Conservation (phyloP, 2,888 invertebrate species). For the Lomographa bimaculata region DNA sequence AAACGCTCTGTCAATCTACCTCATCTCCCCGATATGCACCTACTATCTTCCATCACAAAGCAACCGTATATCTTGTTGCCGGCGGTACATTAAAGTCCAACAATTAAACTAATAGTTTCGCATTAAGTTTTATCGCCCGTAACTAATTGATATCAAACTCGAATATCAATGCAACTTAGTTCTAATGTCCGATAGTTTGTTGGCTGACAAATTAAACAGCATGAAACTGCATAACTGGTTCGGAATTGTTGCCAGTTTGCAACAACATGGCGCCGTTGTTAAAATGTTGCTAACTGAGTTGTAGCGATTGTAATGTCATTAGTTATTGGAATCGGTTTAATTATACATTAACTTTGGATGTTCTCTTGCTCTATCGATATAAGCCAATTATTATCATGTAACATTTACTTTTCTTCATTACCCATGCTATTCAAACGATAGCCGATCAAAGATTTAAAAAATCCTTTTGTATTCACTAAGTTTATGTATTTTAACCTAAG, state of each 20-base stretch:
- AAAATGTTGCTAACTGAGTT: conserved; percentile 50
- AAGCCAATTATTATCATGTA: too few relatives aligned
- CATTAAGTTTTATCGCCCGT: conserved; percentile 33
- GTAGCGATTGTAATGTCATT: conserved; percentile 29
- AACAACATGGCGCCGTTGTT: conserved; percentile 53
- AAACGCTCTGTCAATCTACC: too few relatives aligned
- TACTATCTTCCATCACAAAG: conserved; percentile 8
- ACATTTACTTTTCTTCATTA: too few relatives aligned
- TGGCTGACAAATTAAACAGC: conserved; percentile 54
- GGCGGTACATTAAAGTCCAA: conserved; percentile 3
- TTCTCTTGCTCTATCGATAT: too few relatives aligned
- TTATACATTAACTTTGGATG: too few relatives aligned
- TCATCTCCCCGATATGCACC: too few relatives aligned
- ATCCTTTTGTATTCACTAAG: too few relatives aligned
- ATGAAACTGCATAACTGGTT: conserved; percentile 45
- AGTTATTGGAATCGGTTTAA: conserved; percentile 17
- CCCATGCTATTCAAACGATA: too few relatives aligned
- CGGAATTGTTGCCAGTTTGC: conserved; percentile 28
- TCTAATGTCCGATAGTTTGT: conserved; percentile 50
- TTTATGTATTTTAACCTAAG: too few relatives aligned
- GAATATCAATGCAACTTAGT: conserved; percentile 35
- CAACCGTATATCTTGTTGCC: not conserved
- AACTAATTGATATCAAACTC: conserved; percentile 36
- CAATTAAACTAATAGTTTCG: conserved; percentile 21
- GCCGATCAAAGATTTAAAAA: too few relatives aligned